Evolutionary conservation across 2,888 invertebrate genomes (phyloP), one percentile per base, ranked within the genome.

Genomic region (Pasiphila rectangulata): DNA sequence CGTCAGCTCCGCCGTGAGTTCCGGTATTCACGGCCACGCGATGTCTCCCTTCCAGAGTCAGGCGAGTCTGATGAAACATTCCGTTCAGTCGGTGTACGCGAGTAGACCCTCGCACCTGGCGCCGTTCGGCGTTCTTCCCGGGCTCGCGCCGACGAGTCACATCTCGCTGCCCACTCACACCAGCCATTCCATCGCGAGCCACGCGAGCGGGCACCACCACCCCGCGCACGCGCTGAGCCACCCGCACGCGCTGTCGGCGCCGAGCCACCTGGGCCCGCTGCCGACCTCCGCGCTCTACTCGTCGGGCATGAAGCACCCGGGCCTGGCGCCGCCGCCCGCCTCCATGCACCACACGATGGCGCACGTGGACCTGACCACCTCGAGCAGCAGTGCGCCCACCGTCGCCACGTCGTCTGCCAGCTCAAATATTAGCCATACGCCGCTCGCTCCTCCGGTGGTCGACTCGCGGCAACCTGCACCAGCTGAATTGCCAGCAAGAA

Each of bases 141-240:
- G 73, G 57, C 88, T 84, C 63, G 74, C 79, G 79, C 83, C 83
- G 79, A 86, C 83, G 79, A 91, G 79, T 89, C 92, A 34, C 9
- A 16, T 30, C 16, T 15, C 30, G 30, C 30, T 16, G 5, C 30
- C 30, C 40, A 77, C 79, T 38, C 81, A 79, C 58, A 62, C 78
- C 62, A 81, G 75, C 60, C 87, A 86, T 78, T 81, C 83, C 75
- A 75, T 79, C 51, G 69, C 79, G 58, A 79, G 72, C 64, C 81
- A 83, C 52, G 46, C 50, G 54, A 64, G 78, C 44, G 75, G 67
- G n/a, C n/a, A n/a, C 54, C 82, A 77, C 56, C 72, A 76, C 50
- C 72, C 81, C 57, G 63, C 78, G 24, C 47, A 47, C 20, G 42
- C 47, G 9, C 6, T 37, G 58, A 72, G 69, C 61, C 84, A 83